Conservation (phyloP, 2,888 invertebrate genomes). For the Caenorhabditis becei region DNA sequence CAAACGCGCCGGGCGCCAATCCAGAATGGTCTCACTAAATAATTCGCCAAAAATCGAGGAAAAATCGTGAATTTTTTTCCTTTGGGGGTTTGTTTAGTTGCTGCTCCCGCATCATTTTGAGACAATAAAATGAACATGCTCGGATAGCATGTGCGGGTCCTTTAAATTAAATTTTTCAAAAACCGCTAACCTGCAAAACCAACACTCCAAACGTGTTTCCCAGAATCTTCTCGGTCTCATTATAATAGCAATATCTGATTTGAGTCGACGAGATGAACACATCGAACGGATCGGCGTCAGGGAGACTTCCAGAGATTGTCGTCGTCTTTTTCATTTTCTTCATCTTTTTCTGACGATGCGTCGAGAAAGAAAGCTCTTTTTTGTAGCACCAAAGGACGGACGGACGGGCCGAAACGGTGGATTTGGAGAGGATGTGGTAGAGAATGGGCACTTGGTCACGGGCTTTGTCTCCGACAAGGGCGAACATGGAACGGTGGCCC, state of each 20-base stretch:
- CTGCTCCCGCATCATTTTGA: too few species aligned
- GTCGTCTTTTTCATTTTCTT: constrained; percentile 89
- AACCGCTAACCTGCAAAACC: constrained; percentile 88
- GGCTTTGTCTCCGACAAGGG: constrained; percentile 95
- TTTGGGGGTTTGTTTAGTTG: too few species aligned
- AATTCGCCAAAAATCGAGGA: too few species aligned
- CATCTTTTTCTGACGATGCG: constrained; percentile 94
- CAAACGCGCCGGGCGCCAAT: too few species aligned
- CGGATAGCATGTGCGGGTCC: too few species aligned
- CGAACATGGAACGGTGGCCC: constrained; percentile 94
- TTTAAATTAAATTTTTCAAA: background rate
- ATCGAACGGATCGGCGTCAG: constrained; percentile 97
- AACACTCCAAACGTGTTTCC: constrained; percentile 98
- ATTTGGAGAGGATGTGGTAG: constrained; percentile 97
- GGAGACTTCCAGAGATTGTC: constrained; percentile 86
- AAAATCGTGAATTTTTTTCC: too few species aligned
- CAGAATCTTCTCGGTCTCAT: constrained; percentile 96
- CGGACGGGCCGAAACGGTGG: constrained; percentile 93
- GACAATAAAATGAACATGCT: too few species aligned
- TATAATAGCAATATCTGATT: constrained; percentile 97
- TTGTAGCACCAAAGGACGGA: constrained; percentile 99
- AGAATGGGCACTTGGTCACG: constrained; percentile 96
- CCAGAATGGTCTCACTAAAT: too few species aligned
- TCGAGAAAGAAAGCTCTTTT: constrained; percentile 92
- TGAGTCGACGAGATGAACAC: constrained; percentile 95